Base-by-base conservation (phyloP, 2,888 invertebrate genomes). In the Blastobasis adustella region DNA sequence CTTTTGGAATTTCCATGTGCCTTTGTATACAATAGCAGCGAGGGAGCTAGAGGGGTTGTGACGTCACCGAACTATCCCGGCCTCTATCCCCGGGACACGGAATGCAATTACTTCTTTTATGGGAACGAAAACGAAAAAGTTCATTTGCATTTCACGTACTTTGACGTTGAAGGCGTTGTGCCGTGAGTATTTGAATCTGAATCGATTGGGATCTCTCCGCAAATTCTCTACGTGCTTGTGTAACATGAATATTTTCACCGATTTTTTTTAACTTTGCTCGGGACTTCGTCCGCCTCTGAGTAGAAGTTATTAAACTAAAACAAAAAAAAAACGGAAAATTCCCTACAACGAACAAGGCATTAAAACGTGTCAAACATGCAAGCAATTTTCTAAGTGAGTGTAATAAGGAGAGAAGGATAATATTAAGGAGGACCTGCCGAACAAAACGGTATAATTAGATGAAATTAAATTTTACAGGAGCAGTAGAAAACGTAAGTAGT, bases 91-190 rank as follows among this genome's bases (percentile, higher is more conserved):
- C 90, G 97, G 64, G 93, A 96, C 72, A 94, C 96, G 5, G 95
- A 96, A 79, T 97, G 97, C 79, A 94, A 96, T 87, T 97, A 96
- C 82, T 96, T 95, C 81, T 97, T 97, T 79, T 92, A 96, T 71
- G 97, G 95, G 23, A 90, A 90, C 57, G 84, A 89, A 58, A 92
- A 92, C 56, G 95, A 96, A 74, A 91, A 92, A 67, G 92, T 96
- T 50, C 93, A 93, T 71, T 89, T 97, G 61, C 94, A 94, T 71
- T 98, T 98, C 78, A 93, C 93, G 54, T 95, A 95, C 81, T 98
- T 98, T 73, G 97, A 98, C 76, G 95, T 98, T 36, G 98, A 98
- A 83, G 98, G 98, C 56, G 95, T 98, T 53, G 89, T 93, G 61
- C 97, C 97, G 98, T 98, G 90, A 93, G 95, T 92, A 69, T 58